Conservation (phyloP, 1,140 invertebrate genomes). For the Hyposmocoma kahamanoa region DNA sequence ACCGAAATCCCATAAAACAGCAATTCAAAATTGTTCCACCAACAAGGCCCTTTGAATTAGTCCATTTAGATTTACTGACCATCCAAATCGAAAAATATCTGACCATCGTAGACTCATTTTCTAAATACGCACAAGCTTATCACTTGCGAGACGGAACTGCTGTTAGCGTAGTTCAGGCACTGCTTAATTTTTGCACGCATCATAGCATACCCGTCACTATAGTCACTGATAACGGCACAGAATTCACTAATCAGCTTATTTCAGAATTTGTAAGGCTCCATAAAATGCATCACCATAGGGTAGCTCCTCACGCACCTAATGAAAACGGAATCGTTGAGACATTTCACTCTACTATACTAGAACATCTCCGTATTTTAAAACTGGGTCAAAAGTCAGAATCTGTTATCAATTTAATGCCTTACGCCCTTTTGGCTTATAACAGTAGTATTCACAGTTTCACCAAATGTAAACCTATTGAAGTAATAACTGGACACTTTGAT, state of each 20-base stretch:
- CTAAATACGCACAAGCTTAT: conserved; percentile 2
- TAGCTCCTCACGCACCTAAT: background rate
- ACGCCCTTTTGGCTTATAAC: background rate
- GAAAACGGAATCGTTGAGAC: conserved; percentile 1
- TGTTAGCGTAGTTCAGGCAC: background rate
- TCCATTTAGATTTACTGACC: background rate
- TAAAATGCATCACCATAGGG: background rate
- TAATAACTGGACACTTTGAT: conserved; percentile 5
- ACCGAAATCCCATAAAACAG: background rate
- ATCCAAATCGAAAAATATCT: background rate
- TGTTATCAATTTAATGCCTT: conserved; percentile 1
- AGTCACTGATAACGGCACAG: background rate
- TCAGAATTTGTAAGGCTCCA: background rate
- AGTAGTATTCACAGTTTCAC: conserved; percentile 3
- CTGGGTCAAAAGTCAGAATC: background rate
- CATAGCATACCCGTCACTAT: background rate
- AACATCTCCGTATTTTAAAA: conserved; percentile 3
- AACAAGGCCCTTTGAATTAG: background rate
- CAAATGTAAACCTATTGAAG: conserved; percentile 1
- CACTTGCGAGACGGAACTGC: background rate
- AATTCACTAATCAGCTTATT: too few species aligned
- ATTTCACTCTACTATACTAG: background rate
- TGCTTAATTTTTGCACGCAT: background rate
- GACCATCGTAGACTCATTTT: background rate
- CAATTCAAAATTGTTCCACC: background rate